Percentiles rank a stretch among this genome's conserved stretches.
Conservation (phyloP, 2,888 invertebrate species). For the Tyria jacobaeae region DNA sequence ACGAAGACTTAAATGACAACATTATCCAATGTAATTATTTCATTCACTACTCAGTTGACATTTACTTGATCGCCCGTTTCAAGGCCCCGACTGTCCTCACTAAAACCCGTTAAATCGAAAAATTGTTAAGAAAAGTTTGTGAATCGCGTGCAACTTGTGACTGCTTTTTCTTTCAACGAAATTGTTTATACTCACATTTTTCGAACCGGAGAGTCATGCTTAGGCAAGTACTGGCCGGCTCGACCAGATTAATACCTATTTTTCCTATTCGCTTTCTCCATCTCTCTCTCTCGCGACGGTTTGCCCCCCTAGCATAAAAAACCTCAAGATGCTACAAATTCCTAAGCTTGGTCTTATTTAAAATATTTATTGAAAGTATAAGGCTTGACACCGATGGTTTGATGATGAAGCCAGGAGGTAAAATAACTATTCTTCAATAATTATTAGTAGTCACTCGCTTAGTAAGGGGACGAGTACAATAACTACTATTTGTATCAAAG, state of each 20-base stretch:
- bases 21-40: slow-evolving; percentile 11
- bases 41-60: slow-evolving; percentile 5
- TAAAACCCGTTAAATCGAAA: slow-evolving; percentile 22
- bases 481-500: neutral
- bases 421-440: too few species aligned
- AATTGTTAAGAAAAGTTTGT: slow-evolving; percentile 29
- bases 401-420: too few species aligned
- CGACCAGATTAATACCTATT: too few species aligned
- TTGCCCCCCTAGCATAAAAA: too few species aligned
- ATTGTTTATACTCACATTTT: slow-evolving; percentile 4
- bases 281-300: too few species aligned
- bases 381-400: too few species aligned
- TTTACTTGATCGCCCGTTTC: slow-evolving; percentile 18
- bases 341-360: neutral
- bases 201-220: too few species aligned
- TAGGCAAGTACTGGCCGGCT: too few species aligned
- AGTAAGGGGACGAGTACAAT: too few species aligned
- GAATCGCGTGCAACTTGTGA: slow-evolving; percentile 43
- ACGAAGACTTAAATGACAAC: slow-evolving; percentile 7
- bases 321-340: neutral
- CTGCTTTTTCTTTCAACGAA: slow-evolving; percentile 41
- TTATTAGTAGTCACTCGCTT: too few species aligned
- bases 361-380: too few species aligned
- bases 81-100: neutral
- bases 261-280: too few species aligned